phyloP scores from a whole-genome alignment of 2,888 invertebrate species.

The Catocala sponsa region DNA sequence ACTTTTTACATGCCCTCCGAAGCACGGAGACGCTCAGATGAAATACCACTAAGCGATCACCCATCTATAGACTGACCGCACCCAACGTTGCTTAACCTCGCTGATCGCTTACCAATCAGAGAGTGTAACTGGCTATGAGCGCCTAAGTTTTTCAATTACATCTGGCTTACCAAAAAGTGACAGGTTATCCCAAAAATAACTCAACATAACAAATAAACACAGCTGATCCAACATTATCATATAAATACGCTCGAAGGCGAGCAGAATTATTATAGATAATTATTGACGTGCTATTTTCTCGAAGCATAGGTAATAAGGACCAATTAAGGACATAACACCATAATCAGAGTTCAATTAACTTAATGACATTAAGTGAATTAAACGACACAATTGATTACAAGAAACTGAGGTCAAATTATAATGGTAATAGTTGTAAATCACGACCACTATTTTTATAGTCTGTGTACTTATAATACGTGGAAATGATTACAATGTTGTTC shows the following conservation, averaged over 20 bases:
- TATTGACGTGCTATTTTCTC: constrained; percentile 41
- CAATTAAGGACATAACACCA: constrained; percentile 78
- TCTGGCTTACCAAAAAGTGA: no score
- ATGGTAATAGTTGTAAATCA: constrained; percentile 68
- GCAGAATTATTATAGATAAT: constrained; percentile 40
- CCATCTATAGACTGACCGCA: no score
- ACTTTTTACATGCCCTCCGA: no score
- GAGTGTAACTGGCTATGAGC: no score
- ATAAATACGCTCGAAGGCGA: constrained; percentile 13
- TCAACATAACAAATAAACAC: constrained; percentile 13
- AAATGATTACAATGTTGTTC: no score
- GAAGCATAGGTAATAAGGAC: constrained; percentile 57
- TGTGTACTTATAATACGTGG: not conserved
- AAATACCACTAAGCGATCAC: no score
- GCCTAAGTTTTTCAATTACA: no score
- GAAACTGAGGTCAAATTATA: constrained; percentile 73
- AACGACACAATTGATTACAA: constrained; percentile 77
- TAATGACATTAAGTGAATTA: constrained; percentile 81
- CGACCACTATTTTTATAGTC: constrained; percentile 44
- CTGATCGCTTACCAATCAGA: no score
- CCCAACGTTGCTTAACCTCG: no score
- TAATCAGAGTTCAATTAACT: constrained; percentile 76
- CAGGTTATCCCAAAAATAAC: not conserved
- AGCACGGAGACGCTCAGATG: no score
- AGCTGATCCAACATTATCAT: constrained; percentile 20